Conservation (phyloP, 2,797 vertebrate genomes). For the Prunella strophiata region DNA sequence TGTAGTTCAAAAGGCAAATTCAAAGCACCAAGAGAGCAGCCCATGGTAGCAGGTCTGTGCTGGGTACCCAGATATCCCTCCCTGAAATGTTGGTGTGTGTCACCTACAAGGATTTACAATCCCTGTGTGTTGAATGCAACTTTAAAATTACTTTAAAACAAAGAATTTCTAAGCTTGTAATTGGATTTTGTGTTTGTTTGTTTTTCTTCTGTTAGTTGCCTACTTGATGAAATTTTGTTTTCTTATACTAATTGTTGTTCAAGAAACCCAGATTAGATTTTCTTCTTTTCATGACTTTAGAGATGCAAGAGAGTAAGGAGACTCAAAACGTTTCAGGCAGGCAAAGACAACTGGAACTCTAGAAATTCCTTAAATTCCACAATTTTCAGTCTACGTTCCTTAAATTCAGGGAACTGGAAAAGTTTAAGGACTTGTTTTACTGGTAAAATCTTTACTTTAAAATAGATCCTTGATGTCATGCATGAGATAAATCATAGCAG, state of each 20-base stretch:
- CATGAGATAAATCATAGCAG: slow-evolving; percentile 42
- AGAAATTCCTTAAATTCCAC: background rate
- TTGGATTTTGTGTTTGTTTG: background rate
- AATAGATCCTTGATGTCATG: slow-evolving; percentile 34
- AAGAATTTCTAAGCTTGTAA: background rate
- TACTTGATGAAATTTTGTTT: background rate
- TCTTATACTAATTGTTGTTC: background rate
- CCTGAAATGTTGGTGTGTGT: background rate
- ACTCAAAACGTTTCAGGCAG: background rate
- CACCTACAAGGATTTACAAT: background rate
- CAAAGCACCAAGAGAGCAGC: background rate
- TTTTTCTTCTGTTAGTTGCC: background rate
- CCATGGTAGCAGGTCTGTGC: background rate
- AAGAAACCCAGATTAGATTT: background rate
- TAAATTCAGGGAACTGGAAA: background rate
- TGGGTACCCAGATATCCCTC: background rate
- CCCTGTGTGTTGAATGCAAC: background rate
- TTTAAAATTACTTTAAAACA: background rate
- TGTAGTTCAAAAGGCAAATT: background rate
- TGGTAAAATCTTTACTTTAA: slow-evolving; percentile 2
- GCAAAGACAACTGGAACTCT: background rate
- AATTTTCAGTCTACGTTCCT: background rate
- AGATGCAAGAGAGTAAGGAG: background rate
- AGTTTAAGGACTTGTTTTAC: background rate
- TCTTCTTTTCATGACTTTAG: background rate